Evolutionary conservation across 2,888 invertebrate genomes (phyloP), one percentile per base, ranked within the genome.

Genomic region (Exocentrus adspersus): DNA sequence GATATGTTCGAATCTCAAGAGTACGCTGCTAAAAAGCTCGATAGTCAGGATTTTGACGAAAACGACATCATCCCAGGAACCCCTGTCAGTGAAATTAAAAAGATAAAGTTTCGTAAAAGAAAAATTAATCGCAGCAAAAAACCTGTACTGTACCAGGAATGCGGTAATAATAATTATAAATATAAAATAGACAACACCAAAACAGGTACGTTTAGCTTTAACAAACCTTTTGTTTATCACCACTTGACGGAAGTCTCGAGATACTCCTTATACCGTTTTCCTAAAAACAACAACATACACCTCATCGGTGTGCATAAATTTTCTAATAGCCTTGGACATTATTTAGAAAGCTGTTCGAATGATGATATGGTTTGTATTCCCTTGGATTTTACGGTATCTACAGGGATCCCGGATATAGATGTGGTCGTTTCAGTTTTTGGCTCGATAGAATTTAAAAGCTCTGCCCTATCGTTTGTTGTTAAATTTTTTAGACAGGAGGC

Each of bases 181-280:
- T 28, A 14, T 20, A 52, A 28, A n/a, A 46, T 57, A 46, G 21
- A 52, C 12, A 43, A 6, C n/a, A 63, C 53, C 6, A 50, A 28
- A 57, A 24, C 28, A 7, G 50, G 50, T 28, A 42, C 28, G 5
- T 41, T 19, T 10, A 19, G 58, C 9, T 46, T 53, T 3, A 66
- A 63, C 37, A 63, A 63, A 20, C 61, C 66, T n/a, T 67, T 61
- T 14, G 42, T 67, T 6, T 67, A 59, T 16, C 57, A 60, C 10
- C 42, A 37, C n/a, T 54, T 67, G 14, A 54, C 62, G 9, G 64
- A 67, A 37, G 17, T 62, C 6, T 41, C 59, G 12, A 54, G 56
- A 10, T 48, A 64, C 14, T 45, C 42, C n/a, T 28, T 58, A 20
- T 42, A 56, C n/a, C 30, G 14, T 46, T 42, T 54, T 1, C 58